Conservation (phyloP, 2,888 invertebrate species). For the Drosophila vallismaia region DNA sequence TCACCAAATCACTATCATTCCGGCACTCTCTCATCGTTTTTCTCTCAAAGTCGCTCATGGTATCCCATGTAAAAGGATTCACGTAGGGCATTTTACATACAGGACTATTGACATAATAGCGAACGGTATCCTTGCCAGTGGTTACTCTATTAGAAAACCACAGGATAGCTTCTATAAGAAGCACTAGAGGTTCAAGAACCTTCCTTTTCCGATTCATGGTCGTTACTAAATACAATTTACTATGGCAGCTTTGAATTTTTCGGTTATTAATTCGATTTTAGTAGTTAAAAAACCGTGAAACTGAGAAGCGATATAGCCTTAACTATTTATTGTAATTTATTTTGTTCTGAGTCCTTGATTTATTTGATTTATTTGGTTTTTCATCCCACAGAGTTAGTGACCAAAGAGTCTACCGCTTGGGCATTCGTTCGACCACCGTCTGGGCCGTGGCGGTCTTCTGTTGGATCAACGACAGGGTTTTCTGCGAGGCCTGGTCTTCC, state of each 20-base stretch:
- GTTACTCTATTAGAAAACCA: background rate
- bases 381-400: conserved; percentile 74
- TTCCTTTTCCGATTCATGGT: conserved; percentile 5
- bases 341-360: too few species aligned
- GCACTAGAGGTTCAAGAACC: background rate
- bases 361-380: too few species aligned
- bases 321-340: too few species aligned
- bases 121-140: background rate
- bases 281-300: background rate
- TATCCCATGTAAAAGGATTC: conserved; percentile 85
- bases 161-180: background rate
- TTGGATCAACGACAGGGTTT: conserved; percentile 91
- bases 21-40: conserved; percentile 2
- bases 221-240: background rate
- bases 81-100: conserved; percentile 87
- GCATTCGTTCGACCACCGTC: conserved; percentile 88
- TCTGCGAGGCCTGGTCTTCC: conserved; percentile 91
- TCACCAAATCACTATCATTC: conserved; percentile 31
- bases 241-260: background rate
- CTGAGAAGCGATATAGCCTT: too few species aligned
- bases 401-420: conserved; percentile 88
- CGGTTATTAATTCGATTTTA: background rate
- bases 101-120: conserved; percentile 83
- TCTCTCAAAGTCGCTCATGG: conserved; percentile 60
- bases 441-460: conserved; percentile 89